Conservation (phyloP, 2,113 vertebrate genomes). For the Saguinus midas region DNA sequence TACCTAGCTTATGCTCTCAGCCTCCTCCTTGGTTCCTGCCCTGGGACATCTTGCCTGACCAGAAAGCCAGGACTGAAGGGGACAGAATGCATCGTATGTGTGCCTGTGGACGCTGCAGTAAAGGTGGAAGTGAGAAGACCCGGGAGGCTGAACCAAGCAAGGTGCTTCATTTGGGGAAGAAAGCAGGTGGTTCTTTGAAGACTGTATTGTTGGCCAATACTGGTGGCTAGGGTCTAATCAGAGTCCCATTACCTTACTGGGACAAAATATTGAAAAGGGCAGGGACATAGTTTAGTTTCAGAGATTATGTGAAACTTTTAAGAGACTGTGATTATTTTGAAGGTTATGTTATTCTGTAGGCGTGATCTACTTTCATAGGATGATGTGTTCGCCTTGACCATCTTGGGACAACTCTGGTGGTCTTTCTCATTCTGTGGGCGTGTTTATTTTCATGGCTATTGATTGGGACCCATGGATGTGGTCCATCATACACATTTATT, state of each 20-base stretch:
- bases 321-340: neutral
- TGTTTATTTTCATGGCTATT: neutral
- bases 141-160: slow-evolving; percentile 1
- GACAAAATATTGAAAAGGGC: neutral
- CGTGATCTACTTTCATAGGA: neutral
- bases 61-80: slow-evolving; percentile 45
- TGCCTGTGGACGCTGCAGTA: neutral
- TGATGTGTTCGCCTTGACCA: neutral
- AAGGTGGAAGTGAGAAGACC: slow-evolving; percentile 39
- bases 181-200: slow-evolving; percentile 58
- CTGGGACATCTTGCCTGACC: slow-evolving; percentile 55
- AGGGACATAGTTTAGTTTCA: neutral
- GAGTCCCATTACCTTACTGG: neutral
- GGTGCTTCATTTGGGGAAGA: slow-evolving; percentile 60
- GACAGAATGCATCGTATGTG: neutral
- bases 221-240: slow-evolving; percentile 36
- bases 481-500: neutral
- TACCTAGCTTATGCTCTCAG: neutral
- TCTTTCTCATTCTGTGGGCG: neutral
- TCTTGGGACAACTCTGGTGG: neutral
- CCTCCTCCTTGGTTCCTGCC: slow-evolving; percentile 30
- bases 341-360: slow-evolving; percentile 20
- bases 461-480: neutral
- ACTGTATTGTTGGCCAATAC: neutral
- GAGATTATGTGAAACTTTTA: slow-evolving; percentile 8